These are phyloP conservation scores for Megathymus violae DNA, from an alignment of 1,140 invertebrate species.

Conservation along the genomic window DNA sequence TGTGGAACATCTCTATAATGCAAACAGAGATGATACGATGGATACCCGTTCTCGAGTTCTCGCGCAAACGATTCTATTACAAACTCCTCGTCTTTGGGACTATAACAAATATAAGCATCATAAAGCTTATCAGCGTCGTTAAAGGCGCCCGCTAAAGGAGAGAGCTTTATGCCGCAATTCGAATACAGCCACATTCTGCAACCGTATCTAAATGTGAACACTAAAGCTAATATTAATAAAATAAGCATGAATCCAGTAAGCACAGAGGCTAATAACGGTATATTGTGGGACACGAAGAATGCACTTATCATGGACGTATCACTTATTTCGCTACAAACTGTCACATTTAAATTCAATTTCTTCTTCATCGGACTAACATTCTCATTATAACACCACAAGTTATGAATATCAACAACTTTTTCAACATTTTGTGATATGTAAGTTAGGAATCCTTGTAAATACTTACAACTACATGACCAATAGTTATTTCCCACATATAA, in stretches of 20 bases:
- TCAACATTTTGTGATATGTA: slow-evolving; percentile 89
- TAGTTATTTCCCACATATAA: slow-evolving; percentile 88
- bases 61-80: slow-evolving; percentile 92
- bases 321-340: slow-evolving; percentile 86
- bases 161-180: slow-evolving; percentile 91
- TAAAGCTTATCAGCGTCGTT: slow-evolving; percentile 92
- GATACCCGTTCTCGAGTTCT: slow-evolving; percentile 89
- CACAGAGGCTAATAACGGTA: slow-evolving; percentile 89
- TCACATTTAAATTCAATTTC: slow-evolving; percentile 87
- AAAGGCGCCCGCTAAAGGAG: slow-evolving; percentile 88
- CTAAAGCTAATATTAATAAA: slow-evolving; percentile 88
- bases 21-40: slow-evolving; percentile 91
- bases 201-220: slow-evolving; percentile 91
- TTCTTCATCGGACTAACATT: slow-evolving; percentile 86
- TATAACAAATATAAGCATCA: slow-evolving; percentile 95
- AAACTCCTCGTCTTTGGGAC: slow-evolving; percentile 94
- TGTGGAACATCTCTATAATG: slow-evolving; percentile 94
- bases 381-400: slow-evolving; percentile 87
- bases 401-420: slow-evolving; percentile 88
- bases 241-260: slow-evolving; percentile 89
- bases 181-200: slow-evolving; percentile 94
- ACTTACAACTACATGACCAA: slow-evolving; percentile 95
- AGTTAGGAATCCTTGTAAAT: slow-evolving; percentile 89
- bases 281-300: slow-evolving; percentile 89
- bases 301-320: slow-evolving; percentile 88